phyloP scores from a whole-genome alignment of 2,113 vertebrate species.

The Prunella himalayana region DNA sequence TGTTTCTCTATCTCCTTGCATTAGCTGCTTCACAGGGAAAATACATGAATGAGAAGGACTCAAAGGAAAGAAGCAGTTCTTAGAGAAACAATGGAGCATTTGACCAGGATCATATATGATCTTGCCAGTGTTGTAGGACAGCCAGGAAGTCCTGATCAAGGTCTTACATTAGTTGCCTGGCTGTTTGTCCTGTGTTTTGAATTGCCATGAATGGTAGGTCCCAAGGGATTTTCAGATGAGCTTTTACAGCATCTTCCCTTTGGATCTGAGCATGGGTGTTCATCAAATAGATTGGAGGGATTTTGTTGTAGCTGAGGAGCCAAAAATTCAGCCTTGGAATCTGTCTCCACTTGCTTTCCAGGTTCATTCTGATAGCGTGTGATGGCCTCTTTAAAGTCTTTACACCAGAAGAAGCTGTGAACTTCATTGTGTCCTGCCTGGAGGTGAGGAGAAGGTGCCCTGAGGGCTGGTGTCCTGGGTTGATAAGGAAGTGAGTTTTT shows the following conservation, averaged over 20 bases:
- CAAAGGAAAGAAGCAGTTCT: background rate
- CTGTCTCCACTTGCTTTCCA: conserved; percentile 35
- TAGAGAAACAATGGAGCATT: background rate
- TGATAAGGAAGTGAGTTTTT: no score
- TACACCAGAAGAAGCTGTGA: conserved; percentile 90
- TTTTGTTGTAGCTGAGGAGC: background rate
- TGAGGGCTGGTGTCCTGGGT: no score
- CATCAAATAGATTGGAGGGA: background rate
- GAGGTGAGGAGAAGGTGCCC: conserved; percentile 70
- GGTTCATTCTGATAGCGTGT: conserved; percentile 93
- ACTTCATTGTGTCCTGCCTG: conserved; percentile 83
- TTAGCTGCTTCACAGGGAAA: background rate
- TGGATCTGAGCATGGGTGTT: accelerated
- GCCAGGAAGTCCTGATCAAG: background rate
- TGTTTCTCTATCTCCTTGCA: background rate
- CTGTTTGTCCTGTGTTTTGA: background rate
- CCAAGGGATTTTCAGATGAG: background rate
- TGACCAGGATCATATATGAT: background rate
- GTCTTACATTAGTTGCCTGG: background rate
- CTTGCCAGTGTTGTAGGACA: background rate
- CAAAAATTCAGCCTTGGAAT: background rate
- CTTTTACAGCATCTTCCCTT: background rate
- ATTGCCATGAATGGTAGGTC: background rate
- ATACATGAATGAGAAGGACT: background rate
- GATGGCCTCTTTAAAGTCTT: conserved; percentile 98